phyloP scores from a whole-genome alignment of 2,797 vertebrate species.

The Sitta carolinensis region DNA sequence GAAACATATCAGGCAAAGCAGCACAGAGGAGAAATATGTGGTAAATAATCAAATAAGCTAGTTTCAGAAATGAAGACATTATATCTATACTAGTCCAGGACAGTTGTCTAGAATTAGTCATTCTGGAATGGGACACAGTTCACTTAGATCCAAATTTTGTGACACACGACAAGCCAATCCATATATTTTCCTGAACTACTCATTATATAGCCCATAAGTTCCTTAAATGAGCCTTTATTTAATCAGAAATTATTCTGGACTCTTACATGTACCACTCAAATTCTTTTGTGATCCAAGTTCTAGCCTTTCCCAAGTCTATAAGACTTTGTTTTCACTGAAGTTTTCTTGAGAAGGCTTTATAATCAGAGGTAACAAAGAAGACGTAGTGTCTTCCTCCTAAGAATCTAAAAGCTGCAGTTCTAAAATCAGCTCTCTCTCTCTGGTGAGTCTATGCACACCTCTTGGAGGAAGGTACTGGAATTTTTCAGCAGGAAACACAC shows the following conservation, averaged over 20 bases:
- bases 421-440: background rate
- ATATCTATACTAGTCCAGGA: background rate
- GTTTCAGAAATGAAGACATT: background rate
- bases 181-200: background rate
- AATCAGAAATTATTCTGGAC: background rate
- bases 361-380: background rate
- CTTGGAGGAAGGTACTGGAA: background rate
- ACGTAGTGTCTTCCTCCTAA: background rate
- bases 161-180: background rate
- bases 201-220: background rate
- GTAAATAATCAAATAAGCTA: background rate
- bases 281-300: background rate
- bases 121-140: background rate
- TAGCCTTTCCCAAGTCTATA: background rate
- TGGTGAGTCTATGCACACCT: background rate
- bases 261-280: background rate
- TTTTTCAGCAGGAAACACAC: background rate
- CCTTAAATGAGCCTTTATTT: background rate
- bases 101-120: background rate
- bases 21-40: background rate
- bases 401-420: background rate
- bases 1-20: background rate
- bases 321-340: background rate
- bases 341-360: background rate
- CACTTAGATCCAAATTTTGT: background rate